These are phyloP conservation scores for Pseudopipra pipra DNA, from an alignment of 2,113 vertebrate species.

Conservation along the genomic window DNA sequence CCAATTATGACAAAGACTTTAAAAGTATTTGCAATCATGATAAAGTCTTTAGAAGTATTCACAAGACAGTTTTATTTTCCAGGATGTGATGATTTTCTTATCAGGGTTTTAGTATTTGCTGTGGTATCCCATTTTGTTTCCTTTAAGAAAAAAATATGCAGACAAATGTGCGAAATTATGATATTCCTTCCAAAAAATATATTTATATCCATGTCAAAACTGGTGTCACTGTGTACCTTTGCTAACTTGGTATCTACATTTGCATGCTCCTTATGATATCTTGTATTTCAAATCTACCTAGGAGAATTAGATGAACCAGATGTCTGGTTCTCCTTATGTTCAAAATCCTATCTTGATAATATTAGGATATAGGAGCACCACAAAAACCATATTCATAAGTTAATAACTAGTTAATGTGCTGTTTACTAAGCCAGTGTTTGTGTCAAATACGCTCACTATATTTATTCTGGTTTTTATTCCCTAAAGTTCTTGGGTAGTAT, in stretches of 20 bases:
- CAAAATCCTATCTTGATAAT: not conserved
- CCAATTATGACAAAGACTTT: not conserved
- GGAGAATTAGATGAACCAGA: not conserved
- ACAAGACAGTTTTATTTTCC: not conserved
- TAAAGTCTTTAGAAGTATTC: not conserved
- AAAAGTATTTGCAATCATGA: not conserved
- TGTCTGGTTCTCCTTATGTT: not conserved
- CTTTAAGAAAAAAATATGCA: not conserved
- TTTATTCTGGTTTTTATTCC: not conserved
- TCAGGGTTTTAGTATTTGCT: not conserved
- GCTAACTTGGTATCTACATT: not conserved
- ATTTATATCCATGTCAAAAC: not conserved
- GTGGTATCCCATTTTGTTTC: not conserved
- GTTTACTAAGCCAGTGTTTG: not conserved
- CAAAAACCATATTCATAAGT: not conserved
- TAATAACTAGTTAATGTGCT: not conserved
- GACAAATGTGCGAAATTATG: not conserved
- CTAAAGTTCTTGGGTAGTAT: not conserved
- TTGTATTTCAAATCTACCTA: not conserved
- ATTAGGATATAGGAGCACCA: rapidly evolving
- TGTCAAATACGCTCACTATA: not conserved
- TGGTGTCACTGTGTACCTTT: not conserved
- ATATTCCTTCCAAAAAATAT: not conserved
- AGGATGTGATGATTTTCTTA: not conserved
- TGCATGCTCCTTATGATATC: not conserved